Percentiles rank a stretch among this genome's conserved stretches.
These are phyloP conservation scores for Polypedilum pembai DNA, from an alignment of 1,140 invertebrate genomes.

Conservation along the genomic window DNA sequence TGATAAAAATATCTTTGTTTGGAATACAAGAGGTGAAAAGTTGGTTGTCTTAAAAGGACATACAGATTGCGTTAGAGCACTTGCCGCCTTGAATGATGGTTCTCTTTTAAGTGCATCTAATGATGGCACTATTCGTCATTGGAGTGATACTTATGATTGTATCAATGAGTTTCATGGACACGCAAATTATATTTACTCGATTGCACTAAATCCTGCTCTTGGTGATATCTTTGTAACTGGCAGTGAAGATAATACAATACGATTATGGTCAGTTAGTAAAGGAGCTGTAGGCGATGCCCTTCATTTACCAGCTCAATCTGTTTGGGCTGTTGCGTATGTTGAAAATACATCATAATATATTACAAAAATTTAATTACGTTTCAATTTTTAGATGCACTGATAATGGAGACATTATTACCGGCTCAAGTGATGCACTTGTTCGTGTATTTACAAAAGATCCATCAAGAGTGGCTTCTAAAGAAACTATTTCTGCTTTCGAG, in stretches of 20 bases:
- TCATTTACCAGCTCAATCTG: conserved; percentile 70
- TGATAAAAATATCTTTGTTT: conserved; percentile 82
- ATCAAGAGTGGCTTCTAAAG: conserved; percentile 56
- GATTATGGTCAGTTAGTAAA: conserved; percentile 63
- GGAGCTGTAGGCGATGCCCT: conserved; percentile 55
- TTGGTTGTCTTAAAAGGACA: conserved; percentile 55
- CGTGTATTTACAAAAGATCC: conserved; percentile 73
- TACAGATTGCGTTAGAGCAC: conserved; percentile 79
- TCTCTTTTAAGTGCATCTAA: conserved; percentile 85
- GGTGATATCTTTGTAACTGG: conserved; percentile 60
- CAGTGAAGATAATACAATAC: conserved; percentile 81
- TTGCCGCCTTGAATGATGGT: conserved; percentile 58
- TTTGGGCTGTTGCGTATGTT: conserved; percentile 71
- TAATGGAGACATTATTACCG: conserved; percentile 88
- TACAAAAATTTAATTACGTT: no score
- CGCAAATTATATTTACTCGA: conserved; percentile 63
- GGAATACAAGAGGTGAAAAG: conserved; percentile 55
- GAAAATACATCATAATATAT: no score
- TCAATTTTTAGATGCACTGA: conserved; percentile 46
- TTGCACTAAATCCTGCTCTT: conserved; percentile 51
- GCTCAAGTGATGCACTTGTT: conserved; percentile 75
- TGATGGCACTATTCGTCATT: conserved; percentile 75
- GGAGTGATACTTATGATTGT: conserved; percentile 72
- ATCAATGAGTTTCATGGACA: conserved; percentile 73
- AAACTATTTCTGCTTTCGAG: conserved; percentile 58